Conservation (phyloP, 2,888 invertebrate genomes). For the Drosophila anceps region DNA sequence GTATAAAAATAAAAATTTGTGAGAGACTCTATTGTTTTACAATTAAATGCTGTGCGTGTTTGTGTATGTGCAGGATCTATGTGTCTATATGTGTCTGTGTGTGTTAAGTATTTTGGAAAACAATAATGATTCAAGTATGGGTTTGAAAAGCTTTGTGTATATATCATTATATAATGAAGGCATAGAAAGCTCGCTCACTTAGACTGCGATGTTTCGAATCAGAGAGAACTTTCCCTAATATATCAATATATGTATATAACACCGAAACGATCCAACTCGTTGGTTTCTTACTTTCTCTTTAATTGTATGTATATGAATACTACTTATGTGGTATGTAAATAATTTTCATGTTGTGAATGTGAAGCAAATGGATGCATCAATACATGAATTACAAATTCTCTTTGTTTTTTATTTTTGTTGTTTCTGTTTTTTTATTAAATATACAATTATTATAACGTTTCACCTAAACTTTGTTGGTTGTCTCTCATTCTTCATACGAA, state of each 20-base stretch:
- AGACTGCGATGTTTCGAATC: constrained; percentile 1
- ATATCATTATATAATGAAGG: constrained; percentile 6
- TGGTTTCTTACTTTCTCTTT: constrained; percentile 14
- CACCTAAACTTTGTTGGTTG: constrained; percentile 72
- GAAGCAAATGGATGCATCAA: constrained; percentile 43
- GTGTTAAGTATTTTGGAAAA: not conserved
- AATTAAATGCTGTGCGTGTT: not conserved
- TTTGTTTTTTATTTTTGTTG: constrained; percentile 1
- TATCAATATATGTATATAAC: constrained; percentile 7
- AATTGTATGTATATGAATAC: constrained; percentile 42
- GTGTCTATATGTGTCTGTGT: not conserved
- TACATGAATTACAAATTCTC: constrained; percentile 37
- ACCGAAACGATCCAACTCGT: constrained; percentile 15
- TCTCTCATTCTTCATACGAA: constrained; percentile 21
- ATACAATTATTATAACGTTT: constrained; percentile 73
- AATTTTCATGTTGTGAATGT: constrained; percentile 16
- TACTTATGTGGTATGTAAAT: constrained; percentile 34
- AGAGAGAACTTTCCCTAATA: constrained; percentile 10
- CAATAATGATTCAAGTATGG: not conserved
- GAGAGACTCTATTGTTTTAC: not conserved
- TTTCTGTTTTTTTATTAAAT: constrained; percentile 52
- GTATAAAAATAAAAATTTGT: constrained; percentile 2
- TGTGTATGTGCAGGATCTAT: not conserved
- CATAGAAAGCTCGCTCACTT: constrained; percentile 1
- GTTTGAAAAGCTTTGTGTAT: constrained; percentile 8